Base-by-base conservation (phyloP, 2,888 invertebrate species). In the Scrobipalpa atriplicella region DNA sequence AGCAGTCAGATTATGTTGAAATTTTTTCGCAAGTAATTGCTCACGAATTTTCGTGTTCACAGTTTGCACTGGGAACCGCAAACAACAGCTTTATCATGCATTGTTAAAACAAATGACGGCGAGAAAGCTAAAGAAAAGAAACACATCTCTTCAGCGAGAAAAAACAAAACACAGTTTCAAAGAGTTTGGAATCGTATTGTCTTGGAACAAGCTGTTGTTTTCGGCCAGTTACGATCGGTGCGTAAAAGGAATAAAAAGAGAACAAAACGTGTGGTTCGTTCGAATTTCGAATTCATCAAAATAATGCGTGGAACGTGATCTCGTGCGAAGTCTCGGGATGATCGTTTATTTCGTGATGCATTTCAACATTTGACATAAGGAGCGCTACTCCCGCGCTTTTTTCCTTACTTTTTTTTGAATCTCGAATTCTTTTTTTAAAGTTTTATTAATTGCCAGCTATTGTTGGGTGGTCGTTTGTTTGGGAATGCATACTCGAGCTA, bases 231-330 rank as follows among this genome's bases (percentile, higher is more conserved):
- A 68, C 67, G 65, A 67, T 67, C 38, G 56, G 38, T 65, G 62
- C 60, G 62, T 62, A 66, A 56, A 66, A 60, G 62, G 65, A 61
- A 68, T 56, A 70, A 70, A 73, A 72, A 78, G 73, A 67, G 74
- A 77, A 78, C 71, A 78, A 79, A 76, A 78, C 73, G 73, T 54
- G 71, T 75, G 70, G 70, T 76, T 75, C 73, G 78, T 81, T 82
- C 79, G 74, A 78, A 81, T 78, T 79, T 81, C 80, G 81, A 83
- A 86, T 86, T 80, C 81, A 83, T 90, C 88, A 89, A 84, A 87
- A 85, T 88, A 89, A 90, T 86, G 87, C 77, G 78, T 73, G 80
- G 85, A 87, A 90, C 91, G 91, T 92, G 91, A 90, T 87, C 80
- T 80, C 79, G 78, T 71, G 78, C 76, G 75, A 78, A 80, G 79